phyloP scores from a whole-genome alignment of 1,140 invertebrate genomes.

The Gryon sp. region DNA sequence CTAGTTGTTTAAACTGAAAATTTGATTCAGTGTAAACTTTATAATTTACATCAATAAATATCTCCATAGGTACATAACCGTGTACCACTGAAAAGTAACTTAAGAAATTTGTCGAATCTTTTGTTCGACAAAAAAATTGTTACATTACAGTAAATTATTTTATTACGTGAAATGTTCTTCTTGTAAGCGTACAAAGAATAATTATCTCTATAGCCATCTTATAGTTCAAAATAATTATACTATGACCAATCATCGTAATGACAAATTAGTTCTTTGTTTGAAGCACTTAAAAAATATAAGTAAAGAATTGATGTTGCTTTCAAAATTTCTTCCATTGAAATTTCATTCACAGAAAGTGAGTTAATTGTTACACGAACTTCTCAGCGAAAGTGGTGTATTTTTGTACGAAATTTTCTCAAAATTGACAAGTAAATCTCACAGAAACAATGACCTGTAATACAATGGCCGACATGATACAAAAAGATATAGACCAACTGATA shows the following conservation, averaged over 20 bases:
- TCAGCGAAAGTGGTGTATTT: constrained; percentile 30
- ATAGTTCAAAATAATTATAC: too few relatives aligned
- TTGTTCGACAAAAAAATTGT: too few relatives aligned
- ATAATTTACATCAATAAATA: too few relatives aligned
- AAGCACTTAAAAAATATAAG: constrained; percentile 16
- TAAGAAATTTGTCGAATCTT: too few relatives aligned
- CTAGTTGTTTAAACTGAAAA: too few relatives aligned
- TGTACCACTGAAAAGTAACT: too few relatives aligned
- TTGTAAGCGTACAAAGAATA: too few relatives aligned
- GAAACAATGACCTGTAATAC: constrained; percentile 37
- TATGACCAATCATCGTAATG: background rate
- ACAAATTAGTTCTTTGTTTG: constrained; percentile 23
- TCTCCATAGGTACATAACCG: too few relatives aligned
- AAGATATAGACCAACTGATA: constrained; percentile 34
- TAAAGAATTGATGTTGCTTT: background rate
- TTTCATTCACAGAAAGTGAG: constrained; percentile 40
- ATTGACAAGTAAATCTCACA: constrained; percentile 38
- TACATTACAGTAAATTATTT: too few relatives aligned
- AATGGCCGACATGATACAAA: constrained; percentile 23
- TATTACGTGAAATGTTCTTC: too few relatives aligned
- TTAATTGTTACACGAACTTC: constrained; percentile 34
- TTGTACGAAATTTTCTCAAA: constrained; percentile 36
- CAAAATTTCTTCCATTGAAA: constrained; percentile 37
- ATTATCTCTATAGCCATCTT: too few relatives aligned
- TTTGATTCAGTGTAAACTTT: too few relatives aligned